phyloP scores from a whole-genome alignment of 2,113 vertebrate species.

The Leptocoma aspasia region DNA sequence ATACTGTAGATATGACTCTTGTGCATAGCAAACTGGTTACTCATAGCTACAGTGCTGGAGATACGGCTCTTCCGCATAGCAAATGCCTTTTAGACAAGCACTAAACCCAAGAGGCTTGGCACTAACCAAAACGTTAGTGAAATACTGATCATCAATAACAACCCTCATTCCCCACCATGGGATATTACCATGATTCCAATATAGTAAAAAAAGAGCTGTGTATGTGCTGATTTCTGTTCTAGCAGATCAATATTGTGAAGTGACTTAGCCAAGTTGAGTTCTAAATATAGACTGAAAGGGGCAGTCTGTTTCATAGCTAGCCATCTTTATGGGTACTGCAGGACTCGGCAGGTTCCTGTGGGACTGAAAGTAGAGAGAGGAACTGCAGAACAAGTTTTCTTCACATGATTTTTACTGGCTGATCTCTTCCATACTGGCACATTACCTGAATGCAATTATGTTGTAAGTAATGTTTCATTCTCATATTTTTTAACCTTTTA shows the following conservation, averaged over 20 bases:
- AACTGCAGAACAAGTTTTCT: background rate
- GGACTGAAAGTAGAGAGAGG: background rate
- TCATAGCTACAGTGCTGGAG: background rate
- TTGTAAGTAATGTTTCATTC: constrained; percentile 69
- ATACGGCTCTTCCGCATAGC: background rate
- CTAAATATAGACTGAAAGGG: constrained; percentile 67
- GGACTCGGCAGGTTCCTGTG: background rate
- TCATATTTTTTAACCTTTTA: background rate
- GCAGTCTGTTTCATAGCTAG: constrained; percentile 34
- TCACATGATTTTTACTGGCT: background rate
- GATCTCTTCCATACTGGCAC: background rate
- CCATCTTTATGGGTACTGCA: background rate
- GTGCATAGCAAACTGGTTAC: constrained; percentile 45
- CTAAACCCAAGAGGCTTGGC: background rate
- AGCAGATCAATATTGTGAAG: background rate
- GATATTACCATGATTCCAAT: background rate
- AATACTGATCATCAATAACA: background rate
- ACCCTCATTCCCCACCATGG: background rate
- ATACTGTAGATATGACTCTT: background rate
- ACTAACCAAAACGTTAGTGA: background rate
- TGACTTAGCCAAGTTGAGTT: constrained; percentile 33
- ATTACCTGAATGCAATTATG: background rate
- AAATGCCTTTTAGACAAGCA: background rate
- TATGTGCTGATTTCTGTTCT: background rate
- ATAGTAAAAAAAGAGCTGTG: background rate